These are phyloP conservation scores for Cylloceria caligata DNA, from an alignment of 2,888 invertebrate species.

Conservation along the genomic window DNA sequence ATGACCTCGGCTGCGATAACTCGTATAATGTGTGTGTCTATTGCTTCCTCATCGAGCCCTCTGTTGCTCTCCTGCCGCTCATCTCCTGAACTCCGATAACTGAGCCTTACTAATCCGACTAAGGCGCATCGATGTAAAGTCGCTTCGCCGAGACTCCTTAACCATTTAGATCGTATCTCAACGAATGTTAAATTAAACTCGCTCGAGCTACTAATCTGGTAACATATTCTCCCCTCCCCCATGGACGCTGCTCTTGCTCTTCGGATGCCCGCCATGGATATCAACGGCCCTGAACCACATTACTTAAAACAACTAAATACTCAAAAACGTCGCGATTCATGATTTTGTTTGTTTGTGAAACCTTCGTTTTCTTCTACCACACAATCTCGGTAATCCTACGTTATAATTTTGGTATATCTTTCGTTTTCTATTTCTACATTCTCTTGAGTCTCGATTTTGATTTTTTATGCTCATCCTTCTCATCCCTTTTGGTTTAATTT, in stretches of 20 bases:
- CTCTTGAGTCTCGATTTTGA: slow-evolving; percentile 18
- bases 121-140: slow-evolving; percentile 29
- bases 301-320: slow-evolving; percentile 23
- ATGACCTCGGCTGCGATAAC: slow-evolving; percentile 41
- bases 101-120: slow-evolving; percentile 11
- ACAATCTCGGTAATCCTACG: slow-evolving; percentile 49
- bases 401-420: slow-evolving; percentile 4
- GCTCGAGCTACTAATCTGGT: slow-evolving; percentile 75
- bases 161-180: slow-evolving; percentile 57
- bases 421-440: not conserved
- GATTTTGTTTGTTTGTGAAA: slow-evolving; percentile 36
- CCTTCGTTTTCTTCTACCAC: slow-evolving; percentile 13
- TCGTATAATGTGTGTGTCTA: slow-evolving; percentile 42
- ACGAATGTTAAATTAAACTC: slow-evolving; percentile 64
- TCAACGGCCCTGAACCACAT: slow-evolving; percentile 53
- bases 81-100: slow-evolving; percentile 31
- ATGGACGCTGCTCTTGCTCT: slow-evolving; percentile 78
- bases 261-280: slow-evolving; percentile 55
- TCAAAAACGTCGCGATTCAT: slow-evolving; percentile 24
- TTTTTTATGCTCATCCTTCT: slow-evolving; percentile 39
- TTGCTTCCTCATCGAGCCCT: not conserved
- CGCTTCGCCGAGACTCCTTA: slow-evolving; percentile 39
- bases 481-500: slow-evolving; percentile 26
- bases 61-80: not conserved
- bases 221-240: slow-evolving; percentile 73